Conservation (phyloP, 2,797 vertebrate genomes). For the Capromys pilorides region DNA sequence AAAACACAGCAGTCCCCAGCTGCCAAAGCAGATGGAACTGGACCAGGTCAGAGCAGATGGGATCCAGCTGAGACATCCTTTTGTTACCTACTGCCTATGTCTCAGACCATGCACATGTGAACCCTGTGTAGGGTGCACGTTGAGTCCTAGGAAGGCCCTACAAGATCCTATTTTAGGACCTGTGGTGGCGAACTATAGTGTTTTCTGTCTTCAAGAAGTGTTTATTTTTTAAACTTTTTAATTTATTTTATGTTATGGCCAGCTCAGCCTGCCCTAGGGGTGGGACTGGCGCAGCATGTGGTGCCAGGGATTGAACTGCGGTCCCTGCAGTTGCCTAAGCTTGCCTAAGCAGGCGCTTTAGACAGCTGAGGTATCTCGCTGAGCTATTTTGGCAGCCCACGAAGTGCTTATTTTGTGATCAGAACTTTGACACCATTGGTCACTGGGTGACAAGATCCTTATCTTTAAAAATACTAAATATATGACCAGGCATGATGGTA, state of each 20-base stretch:
- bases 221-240: neutral
- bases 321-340: too few species aligned
- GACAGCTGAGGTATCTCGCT: too few species aligned
- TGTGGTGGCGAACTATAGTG: neutral
- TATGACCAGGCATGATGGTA: neutral
- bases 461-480: neutral
- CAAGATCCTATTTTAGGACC: neutral
- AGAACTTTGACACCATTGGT: neutral
- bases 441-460: neutral
- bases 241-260: too few species aligned
- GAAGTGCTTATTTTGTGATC: constrained; percentile 1
- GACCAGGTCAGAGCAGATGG: neutral
- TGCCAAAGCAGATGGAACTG: neutral
- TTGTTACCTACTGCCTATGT: neutral
- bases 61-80: neutral
- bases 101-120: neutral
- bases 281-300: too few species aligned
- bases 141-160: neutral
- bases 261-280: too few species aligned
- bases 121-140: neutral
- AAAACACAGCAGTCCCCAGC: neutral
- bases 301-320: too few species aligned
- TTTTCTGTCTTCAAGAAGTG: constrained; percentile 44
- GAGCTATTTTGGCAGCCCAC: neutral
- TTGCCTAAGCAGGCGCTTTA: too few species aligned